Conservation (phyloP, 2,888 invertebrate species). For the Yponomeuta plumbellus region DNA sequence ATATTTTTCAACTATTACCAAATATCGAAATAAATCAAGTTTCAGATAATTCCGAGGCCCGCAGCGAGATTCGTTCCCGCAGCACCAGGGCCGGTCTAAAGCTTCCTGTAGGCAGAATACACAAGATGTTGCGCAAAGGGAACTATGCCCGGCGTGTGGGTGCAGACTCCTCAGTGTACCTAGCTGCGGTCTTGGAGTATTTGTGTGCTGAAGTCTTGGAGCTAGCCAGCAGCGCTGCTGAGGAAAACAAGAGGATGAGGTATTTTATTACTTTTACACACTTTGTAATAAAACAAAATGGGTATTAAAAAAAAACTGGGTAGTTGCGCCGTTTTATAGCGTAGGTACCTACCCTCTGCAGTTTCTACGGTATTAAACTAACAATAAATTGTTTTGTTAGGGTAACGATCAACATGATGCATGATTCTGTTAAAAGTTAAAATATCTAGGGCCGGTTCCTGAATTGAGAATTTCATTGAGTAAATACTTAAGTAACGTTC, state of each 20-base stretch:
- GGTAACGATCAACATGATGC: too few relatives aligned
- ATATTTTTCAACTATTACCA: too few relatives aligned
- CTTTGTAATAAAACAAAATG: too few relatives aligned
- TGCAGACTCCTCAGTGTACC: slow-evolving; percentile 58
- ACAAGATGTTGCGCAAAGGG: slow-evolving; percentile 64
- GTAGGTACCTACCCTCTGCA: too few relatives aligned
- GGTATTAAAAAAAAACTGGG: too few relatives aligned
- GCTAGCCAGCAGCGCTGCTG: slow-evolving; percentile 76
- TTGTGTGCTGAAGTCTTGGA: slow-evolving; percentile 78
- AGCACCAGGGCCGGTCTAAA: slow-evolving; percentile 56
- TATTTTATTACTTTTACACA: neutral
- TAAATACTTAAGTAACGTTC: too few relatives aligned
- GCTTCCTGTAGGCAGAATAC: slow-evolving; percentile 61
- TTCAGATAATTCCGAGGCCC: neutral
- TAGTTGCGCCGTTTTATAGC: too few relatives aligned
- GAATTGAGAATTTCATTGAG: too few relatives aligned
- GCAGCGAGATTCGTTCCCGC: neutral
- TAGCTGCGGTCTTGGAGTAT: slow-evolving; percentile 73
- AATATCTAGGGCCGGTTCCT: too few relatives aligned
- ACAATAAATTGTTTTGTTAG: too few relatives aligned
- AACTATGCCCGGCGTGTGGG: slow-evolving; percentile 69
- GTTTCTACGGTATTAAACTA: too few relatives aligned
- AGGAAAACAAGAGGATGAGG: slow-evolving; percentile 79
- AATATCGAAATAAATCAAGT: neutral
- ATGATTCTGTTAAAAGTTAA: too few relatives aligned